Percentiles rank a stretch among this genome's conserved stretches.
Evolutionary conservation across 2,888 invertebrate species (phyloP).

Genomic region (Dryadula phaetusa): DNA sequence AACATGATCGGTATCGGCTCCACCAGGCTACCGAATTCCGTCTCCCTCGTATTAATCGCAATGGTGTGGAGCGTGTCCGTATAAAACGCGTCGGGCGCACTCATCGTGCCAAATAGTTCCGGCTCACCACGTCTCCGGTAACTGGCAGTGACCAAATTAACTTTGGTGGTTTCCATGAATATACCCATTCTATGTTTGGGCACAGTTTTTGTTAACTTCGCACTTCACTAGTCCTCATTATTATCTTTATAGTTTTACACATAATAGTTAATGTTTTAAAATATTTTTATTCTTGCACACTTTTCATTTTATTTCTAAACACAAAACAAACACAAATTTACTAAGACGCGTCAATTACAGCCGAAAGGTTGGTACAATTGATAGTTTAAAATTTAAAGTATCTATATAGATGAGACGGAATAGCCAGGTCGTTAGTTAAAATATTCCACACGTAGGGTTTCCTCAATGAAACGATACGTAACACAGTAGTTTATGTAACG

Average conservation of each 20-base stretch:
- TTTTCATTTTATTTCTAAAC: slow-evolving; percentile 8
- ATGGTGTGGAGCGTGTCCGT: slow-evolving; percentile 71
- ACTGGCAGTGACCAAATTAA: slow-evolving; percentile 72
- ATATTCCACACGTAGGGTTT: slow-evolving; percentile 34
- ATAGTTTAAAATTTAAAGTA: slow-evolving; percentile 13
- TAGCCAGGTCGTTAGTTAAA: slow-evolving; percentile 18
- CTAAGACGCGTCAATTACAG: slow-evolving; percentile 55
- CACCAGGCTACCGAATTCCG: slow-evolving; percentile 74
- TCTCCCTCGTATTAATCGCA: slow-evolving; percentile 74
- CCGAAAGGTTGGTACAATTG: background rate
- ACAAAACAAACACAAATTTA: slow-evolving; percentile 14
- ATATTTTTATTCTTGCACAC: slow-evolving; percentile 1
- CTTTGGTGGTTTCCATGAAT: slow-evolving; percentile 79
- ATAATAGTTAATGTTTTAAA: slow-evolving; percentile 14
- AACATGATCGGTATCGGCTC: slow-evolving; percentile 74
- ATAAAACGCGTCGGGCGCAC: slow-evolving; percentile 65
- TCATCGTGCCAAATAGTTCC: slow-evolving; percentile 70
- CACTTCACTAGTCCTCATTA: slow-evolving; percentile 57
- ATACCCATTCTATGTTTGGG: slow-evolving; percentile 80
- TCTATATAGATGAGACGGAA: slow-evolving; percentile 6
- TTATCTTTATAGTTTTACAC: slow-evolving; percentile 36
- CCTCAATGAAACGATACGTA: slow-evolving; percentile 47
- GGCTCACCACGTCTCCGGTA: slow-evolving; percentile 63
- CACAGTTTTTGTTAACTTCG: slow-evolving; percentile 59
- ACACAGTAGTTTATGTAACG: slow-evolving; percentile 46